Percentiles rank a stretch among this genome's conserved stretches.
Conservation (phyloP, 2,113 vertebrate species). For the Origma solitaria region DNA sequence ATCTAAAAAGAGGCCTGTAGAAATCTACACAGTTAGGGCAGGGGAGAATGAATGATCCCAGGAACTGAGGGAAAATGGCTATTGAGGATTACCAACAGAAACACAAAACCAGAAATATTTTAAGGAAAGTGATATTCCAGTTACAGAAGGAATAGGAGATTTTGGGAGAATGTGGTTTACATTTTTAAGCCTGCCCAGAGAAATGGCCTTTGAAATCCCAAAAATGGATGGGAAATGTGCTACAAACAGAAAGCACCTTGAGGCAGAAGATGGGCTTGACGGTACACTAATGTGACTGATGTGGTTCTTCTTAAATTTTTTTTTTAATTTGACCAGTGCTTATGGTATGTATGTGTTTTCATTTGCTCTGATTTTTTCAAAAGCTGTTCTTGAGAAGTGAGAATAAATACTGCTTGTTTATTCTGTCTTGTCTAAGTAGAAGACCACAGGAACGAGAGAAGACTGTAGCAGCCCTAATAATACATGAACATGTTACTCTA, state of each 20-base stretch:
- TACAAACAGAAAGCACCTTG: not conserved
- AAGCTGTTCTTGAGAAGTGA: not conserved
- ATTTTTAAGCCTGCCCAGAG: not conserved
- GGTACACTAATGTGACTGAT: not conserved
- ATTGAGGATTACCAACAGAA: not conserved
- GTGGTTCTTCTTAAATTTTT: accelerated
- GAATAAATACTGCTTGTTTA: not conserved
- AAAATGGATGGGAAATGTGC: not conserved
- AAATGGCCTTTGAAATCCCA: not conserved
- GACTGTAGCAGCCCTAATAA: not conserved
- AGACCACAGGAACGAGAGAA: not conserved
- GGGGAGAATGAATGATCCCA: not conserved
- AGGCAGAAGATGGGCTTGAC: not conserved
- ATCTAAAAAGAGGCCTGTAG: not conserved
- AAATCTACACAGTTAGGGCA: not conserved
- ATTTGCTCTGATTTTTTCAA: not conserved
- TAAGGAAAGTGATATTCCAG: not conserved
- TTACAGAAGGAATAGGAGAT: not conserved
- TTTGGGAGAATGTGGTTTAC: not conserved
- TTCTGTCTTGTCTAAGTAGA: not conserved
- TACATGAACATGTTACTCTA: not conserved
- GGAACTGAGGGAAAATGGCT: not conserved
- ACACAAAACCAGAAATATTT: not conserved
- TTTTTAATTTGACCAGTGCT: not conserved
- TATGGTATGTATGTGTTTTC: not conserved